Evolutionary conservation across 2,888 invertebrate genomes (phyloP).

Genomic region (Dryobotodes eremita): DNA sequence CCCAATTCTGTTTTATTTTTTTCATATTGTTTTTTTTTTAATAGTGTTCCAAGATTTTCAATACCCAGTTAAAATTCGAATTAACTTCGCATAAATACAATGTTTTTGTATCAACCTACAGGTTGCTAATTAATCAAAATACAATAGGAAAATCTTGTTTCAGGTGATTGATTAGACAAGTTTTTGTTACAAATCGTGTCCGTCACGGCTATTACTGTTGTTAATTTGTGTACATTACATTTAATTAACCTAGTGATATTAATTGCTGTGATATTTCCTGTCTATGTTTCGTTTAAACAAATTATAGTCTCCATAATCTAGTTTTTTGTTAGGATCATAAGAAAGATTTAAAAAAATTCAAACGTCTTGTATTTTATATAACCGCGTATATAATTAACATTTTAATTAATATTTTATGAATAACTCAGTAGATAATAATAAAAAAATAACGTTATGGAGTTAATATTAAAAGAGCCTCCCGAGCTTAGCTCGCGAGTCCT

Average conservation of each 20-base stretch:
- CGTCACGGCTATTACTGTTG: slow-evolving; percentile 16
- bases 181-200: slow-evolving; percentile 31
- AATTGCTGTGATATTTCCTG: slow-evolving; percentile 22
- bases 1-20: not conserved
- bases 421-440: no score
- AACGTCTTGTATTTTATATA: not conserved
- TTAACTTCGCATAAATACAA: not conserved
- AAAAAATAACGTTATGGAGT: no score
- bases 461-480: no score
- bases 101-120: not conserved
- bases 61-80: not conserved
- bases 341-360: not conserved
- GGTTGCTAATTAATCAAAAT: slow-evolving; percentile 5
- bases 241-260: slow-evolving; percentile 17
- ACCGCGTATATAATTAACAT: not conserved
- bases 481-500: no score
- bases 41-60: not conserved
- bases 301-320: not conserved
- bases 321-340: no score
- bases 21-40: not conserved
- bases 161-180: slow-evolving; percentile 7
- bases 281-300: not conserved
- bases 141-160: slow-evolving; percentile 1
- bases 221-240: slow-evolving; percentile 16
- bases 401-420: no score